phyloP scores from a whole-genome alignment of 2,797 vertebrate species.

The Falco peregrinus region DNA sequence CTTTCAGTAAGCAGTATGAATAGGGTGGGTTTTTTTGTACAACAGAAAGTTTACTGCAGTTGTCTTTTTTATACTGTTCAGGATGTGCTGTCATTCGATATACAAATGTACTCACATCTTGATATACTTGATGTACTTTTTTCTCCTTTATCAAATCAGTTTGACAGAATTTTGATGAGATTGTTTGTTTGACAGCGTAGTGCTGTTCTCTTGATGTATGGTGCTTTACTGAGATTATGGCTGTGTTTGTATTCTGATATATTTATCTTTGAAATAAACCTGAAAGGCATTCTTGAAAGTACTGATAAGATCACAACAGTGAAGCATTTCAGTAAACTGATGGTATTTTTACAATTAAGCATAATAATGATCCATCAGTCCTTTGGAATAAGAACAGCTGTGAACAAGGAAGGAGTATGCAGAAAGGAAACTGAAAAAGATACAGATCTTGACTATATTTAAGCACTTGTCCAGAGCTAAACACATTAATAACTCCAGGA shows the following conservation, averaged over 20 bases:
- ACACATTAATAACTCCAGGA: neutral
- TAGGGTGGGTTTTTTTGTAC: neutral
- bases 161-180: conserved; percentile 57
- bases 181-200: neutral
- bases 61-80: neutral
- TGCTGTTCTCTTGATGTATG: neutral
- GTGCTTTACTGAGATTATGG: conserved; percentile 16
- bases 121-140: neutral
- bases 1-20: neutral
- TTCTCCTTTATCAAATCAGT: conserved; percentile 8
- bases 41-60: neutral
- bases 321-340: neutral
- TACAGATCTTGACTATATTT: neutral
- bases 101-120: neutral
- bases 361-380: neutral
- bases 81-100: neutral
- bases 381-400: neutral
- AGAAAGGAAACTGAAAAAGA: neutral
- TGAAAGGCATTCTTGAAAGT: neutral
- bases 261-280: conserved; percentile 37
- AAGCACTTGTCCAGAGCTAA: neutral
- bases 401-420: neutral
- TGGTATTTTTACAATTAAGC: neutral
- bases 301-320: neutral
- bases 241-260: neutral